Evolutionary conservation across 37 sponge, comb jelly and placozoan species (phyloP), one percentile per base, ranked within the genome.

Genomic region (Crambe crambe): DNA sequence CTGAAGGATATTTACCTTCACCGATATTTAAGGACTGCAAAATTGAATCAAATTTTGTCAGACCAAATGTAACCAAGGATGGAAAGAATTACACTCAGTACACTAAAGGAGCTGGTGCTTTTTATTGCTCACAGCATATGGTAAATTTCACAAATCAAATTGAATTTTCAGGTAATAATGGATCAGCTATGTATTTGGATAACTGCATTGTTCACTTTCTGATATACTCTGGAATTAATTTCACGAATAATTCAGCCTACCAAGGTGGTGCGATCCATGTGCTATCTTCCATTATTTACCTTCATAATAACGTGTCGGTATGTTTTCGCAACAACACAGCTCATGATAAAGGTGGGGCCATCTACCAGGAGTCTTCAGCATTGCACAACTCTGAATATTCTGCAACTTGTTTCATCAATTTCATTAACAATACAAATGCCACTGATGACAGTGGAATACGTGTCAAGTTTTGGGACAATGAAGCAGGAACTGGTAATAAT

Each of bases 251-350:
- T 35, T 51, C 2, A 35, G 80, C 70, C 25, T 30, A 6, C 1
- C 2, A 80, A 3, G 80, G 80, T 4, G 80, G 80, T 34, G 80
- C 71, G 37, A 23, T 80, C 25, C 25, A 37, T 80, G 80, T 70
- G 21, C 21, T 42, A 2, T 56, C 70, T 32, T 9, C 37, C 1
- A 21, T 80, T 23, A 21, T 3, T 10, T 2, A 69, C 23, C 17
- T 51, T 18, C 8, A 5, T n/a, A 43, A 69, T 29, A 44, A 57
- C 2, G 68, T 38, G 2, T 34, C 68, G 2, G 5, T 4, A 2
- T 80, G 68, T 51, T 18, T 34, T 15, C 51, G 41, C 25, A 80
- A 80, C 37, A 42, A 37, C 54, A 44, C 47, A 8, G 80, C 80
- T 54, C 21, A 15, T 3, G 17, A 6, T 31, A 15, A 6, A 3